Evolutionary conservation across 1,140 invertebrate genomes (phyloP).

Genomic region (Eumeta japonica): DNA sequence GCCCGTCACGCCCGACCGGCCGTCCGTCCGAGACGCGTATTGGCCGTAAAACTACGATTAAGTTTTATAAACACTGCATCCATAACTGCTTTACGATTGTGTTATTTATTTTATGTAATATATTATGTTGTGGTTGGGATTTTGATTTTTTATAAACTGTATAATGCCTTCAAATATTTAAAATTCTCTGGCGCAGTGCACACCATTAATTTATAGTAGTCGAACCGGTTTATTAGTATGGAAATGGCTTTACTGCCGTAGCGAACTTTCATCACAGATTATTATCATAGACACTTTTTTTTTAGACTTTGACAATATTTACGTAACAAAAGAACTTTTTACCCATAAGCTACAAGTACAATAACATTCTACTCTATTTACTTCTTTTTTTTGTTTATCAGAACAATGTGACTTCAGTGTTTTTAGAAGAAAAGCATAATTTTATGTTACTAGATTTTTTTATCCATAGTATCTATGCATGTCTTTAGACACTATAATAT

Average conservation of each 20-base stretch:
- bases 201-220: constrained; percentile 55
- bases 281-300: too few species aligned
- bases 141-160: constrained; percentile 50
- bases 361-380: too few species aligned
- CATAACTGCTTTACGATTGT: constrained; percentile 56
- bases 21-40: constrained; percentile 43
- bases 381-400: too few species aligned
- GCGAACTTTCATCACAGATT: too few species aligned
- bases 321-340: too few species aligned
- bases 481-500: too few species aligned
- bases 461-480: too few species aligned
- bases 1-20: constrained; percentile 18
- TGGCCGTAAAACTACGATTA: constrained; percentile 52
- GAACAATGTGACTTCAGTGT: too few species aligned
- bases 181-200: constrained; percentile 51
- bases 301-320: constrained; percentile 16
- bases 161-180: constrained; percentile 51
- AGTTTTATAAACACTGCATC: constrained; percentile 58
- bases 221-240: constrained; percentile 20
- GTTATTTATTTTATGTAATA: constrained; percentile 59
- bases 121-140: constrained; percentile 48
- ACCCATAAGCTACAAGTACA: too few species aligned
- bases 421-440: too few species aligned
- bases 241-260: constrained; percentile 21
- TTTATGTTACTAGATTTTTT: too few species aligned